These are phyloP conservation scores for Xiphias gladius DNA, from an alignment of 2,113 vertebrate genomes.

Conservation along the genomic window DNA sequence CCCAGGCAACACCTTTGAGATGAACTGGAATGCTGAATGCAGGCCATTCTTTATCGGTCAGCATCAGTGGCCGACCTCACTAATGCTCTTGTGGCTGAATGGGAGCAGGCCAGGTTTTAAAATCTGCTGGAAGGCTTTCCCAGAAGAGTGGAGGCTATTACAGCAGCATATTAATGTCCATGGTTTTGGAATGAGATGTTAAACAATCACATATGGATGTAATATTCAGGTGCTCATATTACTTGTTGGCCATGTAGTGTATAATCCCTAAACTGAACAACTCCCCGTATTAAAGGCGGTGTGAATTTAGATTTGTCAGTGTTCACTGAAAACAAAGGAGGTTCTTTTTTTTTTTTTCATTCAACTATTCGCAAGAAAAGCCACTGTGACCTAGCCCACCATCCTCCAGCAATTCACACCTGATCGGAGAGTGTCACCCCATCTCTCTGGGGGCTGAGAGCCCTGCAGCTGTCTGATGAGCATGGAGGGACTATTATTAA, in stretches of 20 bases:
- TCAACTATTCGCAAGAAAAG: conserved; percentile 2
- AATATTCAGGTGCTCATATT: neutral
- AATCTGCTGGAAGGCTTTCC: neutral
- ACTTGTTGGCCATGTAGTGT: neutral
- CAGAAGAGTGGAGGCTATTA: neutral
- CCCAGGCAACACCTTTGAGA: neutral
- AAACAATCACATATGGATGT: neutral
- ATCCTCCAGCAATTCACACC: conserved; percentile 52
- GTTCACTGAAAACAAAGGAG: conserved; percentile 3
- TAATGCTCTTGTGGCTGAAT: neutral
- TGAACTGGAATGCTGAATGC: neutral
- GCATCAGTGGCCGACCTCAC: conserved; percentile 11
- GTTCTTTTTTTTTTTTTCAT: conserved; percentile 9
- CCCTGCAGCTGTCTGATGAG: conserved; percentile 35
- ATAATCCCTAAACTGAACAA: neutral
- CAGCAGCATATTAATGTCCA: neutral
- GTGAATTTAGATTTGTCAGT: conserved; percentile 22
- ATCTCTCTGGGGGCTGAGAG: conserved; percentile 20
- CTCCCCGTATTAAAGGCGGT: neutral
- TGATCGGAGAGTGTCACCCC: conserved; percentile 13
- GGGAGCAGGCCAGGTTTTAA: neutral
- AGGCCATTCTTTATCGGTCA: neutral
- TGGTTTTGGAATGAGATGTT: neutral
- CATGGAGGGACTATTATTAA: conserved; percentile 46
- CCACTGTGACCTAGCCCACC: conserved; percentile 9